These are phyloP conservation scores for Rhamphomyia laevipes DNA, from an alignment of 2,888 invertebrate species.

Conservation along the genomic window DNA sequence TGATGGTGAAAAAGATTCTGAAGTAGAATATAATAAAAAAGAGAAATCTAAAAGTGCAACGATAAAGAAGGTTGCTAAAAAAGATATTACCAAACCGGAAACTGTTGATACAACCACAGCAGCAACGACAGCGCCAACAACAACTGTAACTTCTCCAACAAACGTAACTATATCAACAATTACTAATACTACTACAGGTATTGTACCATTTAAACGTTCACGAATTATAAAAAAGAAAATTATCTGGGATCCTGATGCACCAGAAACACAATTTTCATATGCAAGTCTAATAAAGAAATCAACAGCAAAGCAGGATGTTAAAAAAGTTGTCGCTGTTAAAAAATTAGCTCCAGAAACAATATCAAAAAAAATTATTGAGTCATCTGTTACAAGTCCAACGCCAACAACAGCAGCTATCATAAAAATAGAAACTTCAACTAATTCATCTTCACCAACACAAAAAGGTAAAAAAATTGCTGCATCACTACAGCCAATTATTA, in stretches of 20 bases:
- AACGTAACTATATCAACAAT: slow-evolving; percentile 8
- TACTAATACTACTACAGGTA: slow-evolving; percentile 14
- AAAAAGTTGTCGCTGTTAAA: background rate
- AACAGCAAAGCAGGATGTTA: background rate
- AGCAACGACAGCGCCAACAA: background rate
- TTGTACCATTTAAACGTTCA: slow-evolving; percentile 28
- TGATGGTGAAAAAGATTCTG: slow-evolving; percentile 25
- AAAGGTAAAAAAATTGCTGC: too few species aligned
- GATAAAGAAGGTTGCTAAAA: background rate
- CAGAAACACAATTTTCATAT: slow-evolving; percentile 34
- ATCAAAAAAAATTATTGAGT: too few species aligned
- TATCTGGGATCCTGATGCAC: slow-evolving; percentile 54
- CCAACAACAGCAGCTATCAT: slow-evolving; percentile 7
- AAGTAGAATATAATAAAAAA: slow-evolving; percentile 3
- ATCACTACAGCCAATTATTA: slow-evolving; percentile 6
- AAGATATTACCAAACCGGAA: background rate
- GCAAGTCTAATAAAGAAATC: slow-evolving; percentile 31
- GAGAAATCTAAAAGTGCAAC: slow-evolving; percentile 1
- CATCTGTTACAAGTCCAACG: too few species aligned
- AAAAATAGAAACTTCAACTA: too few species aligned
- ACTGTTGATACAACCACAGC: background rate
- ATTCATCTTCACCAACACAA: too few species aligned
- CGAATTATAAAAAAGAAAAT: slow-evolving; percentile 60
- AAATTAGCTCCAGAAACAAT: too few species aligned
- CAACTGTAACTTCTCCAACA: slow-evolving; percentile 6